Evolutionary conservation across 2,797 vertebrate species (phyloP).

Genomic region (Kryptolebias ocellatus): DNA sequence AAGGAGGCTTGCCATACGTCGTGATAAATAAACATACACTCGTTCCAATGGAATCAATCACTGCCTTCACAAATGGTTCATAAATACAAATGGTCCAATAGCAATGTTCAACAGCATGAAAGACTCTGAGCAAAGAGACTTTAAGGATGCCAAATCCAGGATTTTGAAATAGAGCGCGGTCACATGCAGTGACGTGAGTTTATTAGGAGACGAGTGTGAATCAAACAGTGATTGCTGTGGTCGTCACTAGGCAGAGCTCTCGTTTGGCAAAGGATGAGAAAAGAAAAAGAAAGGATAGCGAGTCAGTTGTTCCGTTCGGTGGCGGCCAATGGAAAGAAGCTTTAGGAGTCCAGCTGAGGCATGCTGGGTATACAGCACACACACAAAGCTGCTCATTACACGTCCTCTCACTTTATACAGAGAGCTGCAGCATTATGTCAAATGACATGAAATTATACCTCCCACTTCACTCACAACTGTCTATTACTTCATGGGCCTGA

Average conservation of each 20-base stretch:
- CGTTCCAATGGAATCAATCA: no score
- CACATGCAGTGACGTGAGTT: slow-evolving; percentile 26
- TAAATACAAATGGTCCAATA: neutral
- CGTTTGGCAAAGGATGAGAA: slow-evolving; percentile 60
- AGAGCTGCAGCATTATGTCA: slow-evolving; percentile 46
- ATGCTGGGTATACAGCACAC: slow-evolving; percentile 58
- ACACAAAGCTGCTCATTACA: slow-evolving; percentile 44
- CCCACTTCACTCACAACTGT: slow-evolving; percentile 33
- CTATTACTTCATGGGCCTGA: slow-evolving; percentile 12
- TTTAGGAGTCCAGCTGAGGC: slow-evolving; percentile 67
- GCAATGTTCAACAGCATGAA: neutral
- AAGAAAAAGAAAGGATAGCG: slow-evolving; percentile 53
- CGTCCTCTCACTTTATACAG: slow-evolving; percentile 34
- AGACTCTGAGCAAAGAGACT: neutral
- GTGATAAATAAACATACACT: no score
- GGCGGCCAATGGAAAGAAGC: slow-evolving; percentile 78
- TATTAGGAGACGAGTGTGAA: slow-evolving; percentile 53
- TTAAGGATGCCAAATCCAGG: neutral
- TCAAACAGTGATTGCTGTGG: slow-evolving; percentile 64
- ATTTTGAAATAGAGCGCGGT: slow-evolving; percentile 27
- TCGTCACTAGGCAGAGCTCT: slow-evolving; percentile 40
- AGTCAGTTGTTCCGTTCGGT: slow-evolving; percentile 79
- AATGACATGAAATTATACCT: slow-evolving; percentile 48
- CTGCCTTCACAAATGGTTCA: neutral
- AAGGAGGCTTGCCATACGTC: no score